phyloP scores from a whole-genome alignment of 2,888 invertebrate genomes.

The Rhaphigaster nebulosa region DNA sequence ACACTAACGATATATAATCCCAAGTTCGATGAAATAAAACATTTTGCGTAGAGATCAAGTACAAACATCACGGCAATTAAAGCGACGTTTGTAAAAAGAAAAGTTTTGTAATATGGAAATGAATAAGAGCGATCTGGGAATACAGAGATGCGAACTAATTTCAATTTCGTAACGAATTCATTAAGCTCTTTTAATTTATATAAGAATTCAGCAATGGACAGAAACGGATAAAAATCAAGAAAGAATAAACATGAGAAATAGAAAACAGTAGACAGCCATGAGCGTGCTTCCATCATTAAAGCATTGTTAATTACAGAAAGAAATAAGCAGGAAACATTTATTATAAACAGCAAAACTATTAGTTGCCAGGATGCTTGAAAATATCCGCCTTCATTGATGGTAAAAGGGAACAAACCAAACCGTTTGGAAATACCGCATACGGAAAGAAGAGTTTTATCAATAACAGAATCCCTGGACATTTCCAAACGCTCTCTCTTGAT shows the following conservation, averaged over 20 bases:
- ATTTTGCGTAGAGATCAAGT: too few species aligned
- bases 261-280: not conserved
- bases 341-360: not conserved
- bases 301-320: not conserved
- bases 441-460: not conserved
- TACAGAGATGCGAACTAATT: not conserved
- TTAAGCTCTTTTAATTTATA: not conserved
- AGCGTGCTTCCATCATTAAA: not conserved
- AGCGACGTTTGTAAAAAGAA: too few species aligned
- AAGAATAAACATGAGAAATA: too few species aligned
- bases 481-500: too few species aligned
- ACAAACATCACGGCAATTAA: too few species aligned
- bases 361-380: accelerated
- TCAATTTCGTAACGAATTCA: not conserved
- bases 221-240: not conserved
- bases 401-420: not conserved
- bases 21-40: too few species aligned
- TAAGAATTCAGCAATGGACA: not conserved
- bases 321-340: not conserved
- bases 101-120: too few species aligned
- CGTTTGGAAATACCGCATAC: not conserved
- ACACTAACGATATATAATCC: too few species aligned
- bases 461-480: too few species aligned
- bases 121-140: not conserved
- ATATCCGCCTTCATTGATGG: not conserved